phyloP scores from a whole-genome alignment of 2,113 vertebrate species.

The Cinclus cinclus region DNA sequence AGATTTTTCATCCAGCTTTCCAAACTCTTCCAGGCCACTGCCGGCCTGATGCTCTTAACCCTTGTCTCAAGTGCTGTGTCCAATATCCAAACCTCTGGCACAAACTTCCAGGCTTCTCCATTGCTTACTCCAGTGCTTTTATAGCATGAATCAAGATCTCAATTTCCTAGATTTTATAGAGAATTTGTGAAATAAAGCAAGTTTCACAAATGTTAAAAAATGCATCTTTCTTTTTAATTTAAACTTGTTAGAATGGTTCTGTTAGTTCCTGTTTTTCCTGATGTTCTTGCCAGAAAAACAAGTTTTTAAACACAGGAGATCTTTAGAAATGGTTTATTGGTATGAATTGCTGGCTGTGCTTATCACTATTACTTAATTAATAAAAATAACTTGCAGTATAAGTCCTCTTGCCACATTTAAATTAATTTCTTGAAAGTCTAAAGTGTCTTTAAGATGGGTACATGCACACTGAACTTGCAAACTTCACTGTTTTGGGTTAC shows the following conservation, averaged over 20 bases:
- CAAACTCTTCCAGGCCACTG: neutral
- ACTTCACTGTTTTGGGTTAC: neutral
- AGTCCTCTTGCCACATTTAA: neutral
- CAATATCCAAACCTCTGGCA: neutral
- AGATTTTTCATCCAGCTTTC: neutral
- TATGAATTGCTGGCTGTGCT: neutral
- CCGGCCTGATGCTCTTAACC: neutral
- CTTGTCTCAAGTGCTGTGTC: neutral
- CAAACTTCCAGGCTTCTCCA: neutral
- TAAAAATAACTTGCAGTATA: neutral
- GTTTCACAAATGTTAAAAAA: neutral
- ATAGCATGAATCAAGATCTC: neutral
- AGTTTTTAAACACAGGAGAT: neutral
- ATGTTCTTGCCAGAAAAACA: neutral
- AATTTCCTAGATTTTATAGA: neutral
- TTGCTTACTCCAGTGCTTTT: neutral
- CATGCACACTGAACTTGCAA: neutral
- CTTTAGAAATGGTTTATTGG: neutral
- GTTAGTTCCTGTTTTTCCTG: neutral
- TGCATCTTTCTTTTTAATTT: neutral
- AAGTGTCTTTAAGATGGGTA: neutral
- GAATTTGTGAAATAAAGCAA: neutral
- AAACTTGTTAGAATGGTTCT: neutral
- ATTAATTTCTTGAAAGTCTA: neutral
- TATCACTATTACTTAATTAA: neutral